Evolutionary conservation across 1,140 invertebrate genomes (phyloP).

Genomic region (Meloidogyne chitwoodi): DNA sequence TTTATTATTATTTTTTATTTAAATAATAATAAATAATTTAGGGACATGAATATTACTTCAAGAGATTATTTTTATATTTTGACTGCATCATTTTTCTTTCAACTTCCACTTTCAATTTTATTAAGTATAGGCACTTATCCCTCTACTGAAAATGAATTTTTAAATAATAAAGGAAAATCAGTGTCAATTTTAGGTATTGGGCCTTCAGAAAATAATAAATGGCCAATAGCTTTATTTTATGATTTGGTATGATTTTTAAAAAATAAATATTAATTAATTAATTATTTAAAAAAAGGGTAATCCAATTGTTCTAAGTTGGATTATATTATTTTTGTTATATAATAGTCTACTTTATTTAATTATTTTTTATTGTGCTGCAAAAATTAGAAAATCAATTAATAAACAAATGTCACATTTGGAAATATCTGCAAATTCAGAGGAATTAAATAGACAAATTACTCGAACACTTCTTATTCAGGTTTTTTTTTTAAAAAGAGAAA

Average conservation of each 20-base stretch:
- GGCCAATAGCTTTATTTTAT: neutral
- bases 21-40: neutral
- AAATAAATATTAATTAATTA: neutral
- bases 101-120: neutral
- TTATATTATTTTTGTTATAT: neutral
- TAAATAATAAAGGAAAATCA: neutral
- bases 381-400: slow-evolving; percentile 7
- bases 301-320: neutral
- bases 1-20: no score
- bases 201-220: neutral
- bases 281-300: neutral
- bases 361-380: slow-evolving; percentile 3
- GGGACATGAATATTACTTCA: neutral
- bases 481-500: neutral
- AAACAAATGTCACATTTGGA: neutral
- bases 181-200: neutral
- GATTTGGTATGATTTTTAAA: neutral
- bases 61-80: slow-evolving; percentile 7
- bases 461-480: slow-evolving; percentile 2
- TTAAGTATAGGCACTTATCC: slow-evolving; percentile 3
- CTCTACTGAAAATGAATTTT: neutral
- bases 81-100: neutral
- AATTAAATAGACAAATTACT: slow-evolving; percentile 14
- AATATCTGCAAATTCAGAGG: neutral
- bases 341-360: neutral